Evolutionary conservation across 1,140 invertebrate species (phyloP), one percentile per base, ranked within the genome.

Genomic region (Rhopalosiphum maidis): DNA sequence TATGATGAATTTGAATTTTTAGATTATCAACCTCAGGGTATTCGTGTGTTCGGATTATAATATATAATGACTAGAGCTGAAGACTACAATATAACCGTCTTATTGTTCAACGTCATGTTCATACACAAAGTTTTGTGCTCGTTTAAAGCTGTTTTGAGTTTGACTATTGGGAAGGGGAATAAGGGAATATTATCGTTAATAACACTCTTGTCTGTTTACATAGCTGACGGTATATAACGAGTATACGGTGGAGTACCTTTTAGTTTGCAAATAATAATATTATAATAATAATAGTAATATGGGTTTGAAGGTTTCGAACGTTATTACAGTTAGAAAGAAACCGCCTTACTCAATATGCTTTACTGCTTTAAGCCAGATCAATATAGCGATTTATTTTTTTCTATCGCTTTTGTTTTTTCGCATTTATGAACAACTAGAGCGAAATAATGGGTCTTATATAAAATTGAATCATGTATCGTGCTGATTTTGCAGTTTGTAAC

Each of bases 101-200:
- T 55, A 89, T 89, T 55, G 88, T 89, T 89, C 88, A 35, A 88
- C 87, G 88, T 89, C n/a, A 90, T 90, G 60, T 90, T 90, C 89
- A 90, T 89, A 89, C 48, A 55, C 48, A 55, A 89, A 90, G 55
- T 68, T 68, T 60, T 68, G 15, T 43, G 54, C 54, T 30, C 37
- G 55, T 90, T 89, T 89, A 51, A 89, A 89, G 87, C 87, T 55
- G 48, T 89, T 68, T 43, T 15, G 9, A 43, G 35, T 90, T 68
- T 68, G 60, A 43, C 82, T 86, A 51, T 93, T 86, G 30, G 30
- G 60, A 21, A n/a, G 82, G 46, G 48, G n/a, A 35, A 92, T 25
- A 83, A 83, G 46, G 48, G 77, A 93, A 85, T 93, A 93, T 85
- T 86, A 54, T 93, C 41, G 82, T 93, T 86, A 93, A 93, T 93